Percentiles rank a stretch among this genome's conserved stretches.
Evolutionary conservation across 2,888 invertebrate species (phyloP).

Genomic region (Dasysyrphus tricinctus): DNA sequence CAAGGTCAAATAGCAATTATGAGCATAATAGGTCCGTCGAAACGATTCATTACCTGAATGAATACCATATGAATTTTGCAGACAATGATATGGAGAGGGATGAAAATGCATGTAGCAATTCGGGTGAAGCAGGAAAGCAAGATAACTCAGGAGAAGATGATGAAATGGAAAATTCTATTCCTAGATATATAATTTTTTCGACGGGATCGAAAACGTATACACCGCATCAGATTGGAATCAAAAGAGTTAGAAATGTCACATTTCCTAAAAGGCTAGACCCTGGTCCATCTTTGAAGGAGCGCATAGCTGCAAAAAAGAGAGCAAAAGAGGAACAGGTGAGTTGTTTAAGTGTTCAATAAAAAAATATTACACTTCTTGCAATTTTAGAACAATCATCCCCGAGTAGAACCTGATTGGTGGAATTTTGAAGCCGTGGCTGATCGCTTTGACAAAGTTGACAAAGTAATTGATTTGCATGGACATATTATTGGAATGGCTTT

Average conservation of each 20-base stretch:
- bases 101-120: slow-evolving; percentile 58
- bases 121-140: slow-evolving; percentile 77
- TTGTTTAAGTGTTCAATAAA: not conserved
- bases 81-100: slow-evolving; percentile 76
- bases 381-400: slow-evolving; percentile 81
- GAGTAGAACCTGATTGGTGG: slow-evolving; percentile 87
- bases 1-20: slow-evolving; percentile 44
- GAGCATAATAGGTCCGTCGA: slow-evolving; percentile 75
- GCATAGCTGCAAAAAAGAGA: slow-evolving; percentile 86
- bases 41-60: slow-evolving; percentile 86
- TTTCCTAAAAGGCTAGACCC: slow-evolving; percentile 88
- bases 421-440: slow-evolving; percentile 88
- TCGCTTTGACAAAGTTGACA: slow-evolving; percentile 90
- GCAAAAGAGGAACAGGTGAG: slow-evolving; percentile 83
- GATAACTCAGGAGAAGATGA: slow-evolving; percentile 84
- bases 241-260: slow-evolving; percentile 88
- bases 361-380: slow-evolving; percentile 1
- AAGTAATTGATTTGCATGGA: slow-evolving; percentile 92
- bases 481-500: slow-evolving; percentile 94
- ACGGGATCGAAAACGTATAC: slow-evolving; percentile 93
- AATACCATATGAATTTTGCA: slow-evolving; percentile 84
- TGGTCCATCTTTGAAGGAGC: slow-evolving; percentile 88
- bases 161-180: slow-evolving; percentile 87
- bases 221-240: slow-evolving; percentile 93
- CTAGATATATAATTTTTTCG: slow-evolving; percentile 89